phyloP scores from a whole-genome alignment of 2,888 invertebrate species.

The Abrostola triplasia region DNA sequence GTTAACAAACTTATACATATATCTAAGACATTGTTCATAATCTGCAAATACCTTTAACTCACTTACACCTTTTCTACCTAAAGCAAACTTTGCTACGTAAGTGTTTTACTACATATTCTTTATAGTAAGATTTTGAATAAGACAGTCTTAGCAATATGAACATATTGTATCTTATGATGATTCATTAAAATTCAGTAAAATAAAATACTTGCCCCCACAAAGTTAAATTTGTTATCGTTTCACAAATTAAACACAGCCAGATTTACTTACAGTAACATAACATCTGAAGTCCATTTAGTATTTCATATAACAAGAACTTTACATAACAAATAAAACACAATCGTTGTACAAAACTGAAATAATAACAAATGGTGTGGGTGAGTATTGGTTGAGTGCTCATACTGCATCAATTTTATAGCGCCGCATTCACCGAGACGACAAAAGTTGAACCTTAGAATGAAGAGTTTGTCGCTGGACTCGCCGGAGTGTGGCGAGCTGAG shows the following conservation, averaged over 20 bases:
- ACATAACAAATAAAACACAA: slow-evolving; percentile 22
- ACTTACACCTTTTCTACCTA: slow-evolving; percentile 12
- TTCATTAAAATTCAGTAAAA: slow-evolving; percentile 35
- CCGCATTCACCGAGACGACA: slow-evolving; percentile 98
- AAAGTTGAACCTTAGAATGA: slow-evolving; percentile 99
- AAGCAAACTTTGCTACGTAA: slow-evolving; percentile 12
- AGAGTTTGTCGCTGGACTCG: slow-evolving; percentile 98
- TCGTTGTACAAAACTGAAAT: slow-evolving; percentile 36
- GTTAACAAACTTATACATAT: slow-evolving; percentile 22
- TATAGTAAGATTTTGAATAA: slow-evolving; percentile 34
- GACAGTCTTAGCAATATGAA: slow-evolving; percentile 35
- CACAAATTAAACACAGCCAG: slow-evolving; percentile 35
- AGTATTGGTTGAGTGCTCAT: slow-evolving; percentile 70
- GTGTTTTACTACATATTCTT: slow-evolving; percentile 16
- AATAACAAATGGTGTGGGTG: slow-evolving; percentile 59
- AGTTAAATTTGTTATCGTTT: slow-evolving; percentile 52
- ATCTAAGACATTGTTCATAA: slow-evolving; percentile 39
- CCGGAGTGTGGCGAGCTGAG: slow-evolving; percentile 96
- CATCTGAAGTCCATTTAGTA: slow-evolving; percentile 12
- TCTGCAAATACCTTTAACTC: slow-evolving; percentile 26
- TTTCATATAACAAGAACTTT: slow-evolving; percentile 31
- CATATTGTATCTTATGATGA: slow-evolving; percentile 26
- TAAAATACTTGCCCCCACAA: slow-evolving; percentile 48
- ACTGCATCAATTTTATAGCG: slow-evolving; percentile 90
- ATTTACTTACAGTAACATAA: slow-evolving; percentile 25